These are phyloP conservation scores for Mallotus villosus DNA, from an alignment of 2,797 vertebrate genomes.

Conservation along the genomic window DNA sequence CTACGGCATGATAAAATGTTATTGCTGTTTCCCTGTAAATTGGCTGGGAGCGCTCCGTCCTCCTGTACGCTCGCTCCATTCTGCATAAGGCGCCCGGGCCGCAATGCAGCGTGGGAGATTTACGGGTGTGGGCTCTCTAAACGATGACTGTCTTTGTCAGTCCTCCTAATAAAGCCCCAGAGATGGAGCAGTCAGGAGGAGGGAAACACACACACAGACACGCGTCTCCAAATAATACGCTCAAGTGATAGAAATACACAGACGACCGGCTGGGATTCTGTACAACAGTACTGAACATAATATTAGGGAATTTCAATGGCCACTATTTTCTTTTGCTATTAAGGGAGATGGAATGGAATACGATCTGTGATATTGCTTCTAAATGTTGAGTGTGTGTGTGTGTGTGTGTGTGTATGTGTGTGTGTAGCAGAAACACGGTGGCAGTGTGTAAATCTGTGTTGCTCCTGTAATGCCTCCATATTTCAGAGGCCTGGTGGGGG, in stretches of 20 bases:
- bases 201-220: conserved; percentile 12
- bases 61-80: conserved; percentile 67
- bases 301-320: background rate
- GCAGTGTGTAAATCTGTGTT: conserved; percentile 72
- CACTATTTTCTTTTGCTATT: background rate
- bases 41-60: conserved; percentile 80
- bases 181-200: conserved; percentile 56
- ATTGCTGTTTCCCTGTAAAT: conserved; percentile 92
- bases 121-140: conserved; percentile 86
- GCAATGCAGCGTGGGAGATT: conserved; percentile 89
- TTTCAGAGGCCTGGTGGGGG: conserved; percentile 76
- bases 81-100: conserved; percentile 83
- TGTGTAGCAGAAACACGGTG: conserved; percentile 52
- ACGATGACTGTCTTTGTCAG: conserved; percentile 91
- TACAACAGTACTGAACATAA: background rate
- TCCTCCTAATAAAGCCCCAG: conserved; percentile 88
- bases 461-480: conserved; percentile 73
- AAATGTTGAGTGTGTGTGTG: background rate
- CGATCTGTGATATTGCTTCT: background rate
- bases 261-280: background rate
- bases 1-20: conserved; percentile 94
- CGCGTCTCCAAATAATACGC: background rate
- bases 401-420: conserved; percentile 13
- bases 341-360: background rate
- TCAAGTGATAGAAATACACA: background rate